These are phyloP conservation scores for Lycodopsis pacificus DNA, from an alignment of 2,797 vertebrate genomes.

Conservation along the genomic window DNA sequence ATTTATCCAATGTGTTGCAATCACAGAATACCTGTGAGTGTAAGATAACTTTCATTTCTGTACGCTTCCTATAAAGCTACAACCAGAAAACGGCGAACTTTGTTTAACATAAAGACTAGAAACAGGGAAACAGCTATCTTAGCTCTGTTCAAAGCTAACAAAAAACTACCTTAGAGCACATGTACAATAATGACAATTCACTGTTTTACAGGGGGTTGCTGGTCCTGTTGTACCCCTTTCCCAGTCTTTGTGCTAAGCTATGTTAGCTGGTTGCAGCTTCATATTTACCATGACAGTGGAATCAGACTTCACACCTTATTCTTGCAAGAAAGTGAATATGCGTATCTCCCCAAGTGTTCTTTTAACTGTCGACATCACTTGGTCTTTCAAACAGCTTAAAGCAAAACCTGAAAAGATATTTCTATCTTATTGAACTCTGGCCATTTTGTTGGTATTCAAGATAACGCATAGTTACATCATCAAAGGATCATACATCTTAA, in stretches of 20 bases:
- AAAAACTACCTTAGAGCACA: not conserved
- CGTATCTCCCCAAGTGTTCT: not conserved
- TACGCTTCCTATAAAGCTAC: not conserved
- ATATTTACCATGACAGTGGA: not conserved
- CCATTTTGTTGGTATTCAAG: not conserved
- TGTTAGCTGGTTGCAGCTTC: not conserved
- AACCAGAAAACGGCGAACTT: not conserved
- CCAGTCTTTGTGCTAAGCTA: not conserved
- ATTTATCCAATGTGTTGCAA: not conserved
- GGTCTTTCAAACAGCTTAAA: not conserved
- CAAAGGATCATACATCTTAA: not conserved
- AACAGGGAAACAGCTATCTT: not conserved
- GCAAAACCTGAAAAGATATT: not conserved
- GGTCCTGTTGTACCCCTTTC: no score
- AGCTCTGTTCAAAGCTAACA: not conserved
- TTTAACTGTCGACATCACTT: not conserved
- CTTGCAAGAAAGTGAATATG: not conserved
- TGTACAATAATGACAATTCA: not conserved
- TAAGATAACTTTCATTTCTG: not conserved
- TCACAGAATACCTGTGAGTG: not conserved
- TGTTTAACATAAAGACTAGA: not conserved
- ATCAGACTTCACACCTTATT: not conserved
- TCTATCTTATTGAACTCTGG: conserved; percentile 18
- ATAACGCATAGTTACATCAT: conserved; percentile 25
- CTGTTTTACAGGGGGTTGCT: not conserved